These are phyloP conservation scores for Xanthostigma xanthostigma DNA, from an alignment of 2,888 invertebrate genomes.

Conservation along the genomic window DNA sequence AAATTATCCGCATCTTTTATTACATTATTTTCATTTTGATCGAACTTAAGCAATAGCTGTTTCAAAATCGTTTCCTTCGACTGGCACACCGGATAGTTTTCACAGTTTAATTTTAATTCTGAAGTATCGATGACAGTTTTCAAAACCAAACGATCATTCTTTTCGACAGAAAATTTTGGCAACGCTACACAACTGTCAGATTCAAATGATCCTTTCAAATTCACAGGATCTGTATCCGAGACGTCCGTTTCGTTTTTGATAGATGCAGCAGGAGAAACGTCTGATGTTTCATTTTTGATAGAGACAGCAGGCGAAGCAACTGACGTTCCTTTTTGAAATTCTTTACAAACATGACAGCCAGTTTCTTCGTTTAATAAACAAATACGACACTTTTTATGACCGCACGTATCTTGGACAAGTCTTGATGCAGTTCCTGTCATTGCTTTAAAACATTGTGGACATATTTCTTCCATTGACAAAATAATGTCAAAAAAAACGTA, in stretches of 20 bases:
- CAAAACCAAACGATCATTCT: too few species aligned
- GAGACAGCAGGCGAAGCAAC: neutral
- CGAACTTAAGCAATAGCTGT: neutral
- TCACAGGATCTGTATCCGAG: too few species aligned
- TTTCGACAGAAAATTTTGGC: too few species aligned
- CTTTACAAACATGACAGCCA: slow-evolving; percentile 42
- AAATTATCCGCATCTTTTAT: slow-evolving; percentile 14
- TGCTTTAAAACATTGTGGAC: slow-evolving; percentile 43
- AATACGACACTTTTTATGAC: slow-evolving; percentile 58
- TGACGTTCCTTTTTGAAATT: slow-evolving; percentile 7
- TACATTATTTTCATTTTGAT: slow-evolving; percentile 4
- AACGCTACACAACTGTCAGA: too few species aligned
- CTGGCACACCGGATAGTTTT: too few species aligned
- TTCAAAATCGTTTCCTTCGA: neutral
- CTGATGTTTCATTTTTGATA: too few species aligned
- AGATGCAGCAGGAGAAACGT: too few species aligned
- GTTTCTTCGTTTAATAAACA: slow-evolving; percentile 52
- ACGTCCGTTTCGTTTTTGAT: too few species aligned
- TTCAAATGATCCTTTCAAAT: too few species aligned
- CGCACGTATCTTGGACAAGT: slow-evolving; percentile 57
- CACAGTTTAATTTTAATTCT: too few species aligned
- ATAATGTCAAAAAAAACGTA: neutral
- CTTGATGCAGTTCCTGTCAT: slow-evolving; percentile 42
- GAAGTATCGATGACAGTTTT: too few species aligned
- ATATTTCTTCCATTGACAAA: slow-evolving; percentile 23